These are phyloP conservation scores for Hydractinia echinata DNA, from an alignment of 30 jellyfish, hydroid and myxozoan species.

Conservation along the genomic window DNA sequence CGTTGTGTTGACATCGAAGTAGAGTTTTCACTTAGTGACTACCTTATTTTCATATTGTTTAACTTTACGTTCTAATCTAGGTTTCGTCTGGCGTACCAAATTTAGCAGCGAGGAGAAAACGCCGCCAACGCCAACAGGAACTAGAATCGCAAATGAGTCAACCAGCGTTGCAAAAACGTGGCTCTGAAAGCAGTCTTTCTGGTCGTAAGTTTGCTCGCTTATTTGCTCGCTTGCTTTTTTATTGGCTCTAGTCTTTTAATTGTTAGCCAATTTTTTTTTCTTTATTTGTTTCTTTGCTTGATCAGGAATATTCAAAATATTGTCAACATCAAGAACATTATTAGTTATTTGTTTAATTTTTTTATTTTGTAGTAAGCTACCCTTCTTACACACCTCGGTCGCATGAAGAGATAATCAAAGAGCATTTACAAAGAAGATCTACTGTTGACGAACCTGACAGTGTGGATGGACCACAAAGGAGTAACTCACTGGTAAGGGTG, in stretches of 20 bases:
- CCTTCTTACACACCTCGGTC: constrained; percentile 5
- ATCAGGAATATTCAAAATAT: not conserved
- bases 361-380: constrained; percentile 2
- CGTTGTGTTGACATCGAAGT: too few species aligned
- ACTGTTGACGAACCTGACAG: not conserved
- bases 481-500: too few species aligned
- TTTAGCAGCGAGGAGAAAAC: constrained; percentile 31
- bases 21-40: too few species aligned
- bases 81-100: constrained; percentile 22
- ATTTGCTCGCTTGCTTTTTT: not conserved
- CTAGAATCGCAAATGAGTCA: constrained; percentile 3
- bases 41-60: too few species aligned
- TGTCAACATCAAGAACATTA: not conserved
- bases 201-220: constrained; percentile 1
- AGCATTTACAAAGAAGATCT: not conserved
- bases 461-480: constrained; percentile 13
- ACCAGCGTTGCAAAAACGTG: constrained; percentile 5
- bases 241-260: too few species aligned
- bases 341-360: not conserved
- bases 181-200: not conserved
- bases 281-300: not conserved
- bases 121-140: constrained; percentile 35
- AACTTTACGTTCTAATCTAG: not conserved
- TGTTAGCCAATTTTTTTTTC: not conserved
- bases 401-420: constrained; percentile 7